These are phyloP conservation scores for Agrochola circellaris DNA, from an alignment of 2,888 invertebrate species.

Conservation along the genomic window DNA sequence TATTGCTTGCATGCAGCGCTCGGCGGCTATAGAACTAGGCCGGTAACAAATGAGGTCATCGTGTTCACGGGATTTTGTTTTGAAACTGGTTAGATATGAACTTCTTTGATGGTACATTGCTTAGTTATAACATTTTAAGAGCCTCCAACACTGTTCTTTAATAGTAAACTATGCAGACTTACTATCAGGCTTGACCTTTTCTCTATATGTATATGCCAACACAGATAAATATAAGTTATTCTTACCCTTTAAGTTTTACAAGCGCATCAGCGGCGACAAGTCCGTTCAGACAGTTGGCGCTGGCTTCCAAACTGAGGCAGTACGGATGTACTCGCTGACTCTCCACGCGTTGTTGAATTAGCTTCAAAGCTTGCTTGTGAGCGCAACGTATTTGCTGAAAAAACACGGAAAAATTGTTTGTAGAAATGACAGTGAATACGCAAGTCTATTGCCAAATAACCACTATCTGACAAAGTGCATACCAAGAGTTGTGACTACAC, in stretches of 20 bases:
- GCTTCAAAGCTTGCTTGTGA: slow-evolving; percentile 89
- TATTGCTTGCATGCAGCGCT: too few species aligned
- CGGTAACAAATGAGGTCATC: too few species aligned
- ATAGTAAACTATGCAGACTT: neutral
- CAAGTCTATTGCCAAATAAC: neutral
- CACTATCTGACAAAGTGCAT: neutral
- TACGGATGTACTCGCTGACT: slow-evolving; percentile 92
- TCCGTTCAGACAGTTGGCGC: slow-evolving; percentile 90
- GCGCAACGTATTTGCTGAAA: slow-evolving; percentile 75
- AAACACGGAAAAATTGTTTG: neutral
- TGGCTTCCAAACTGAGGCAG: slow-evolving; percentile 93
- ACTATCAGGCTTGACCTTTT: neutral
- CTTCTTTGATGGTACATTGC: too few species aligned
- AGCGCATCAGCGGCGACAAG: slow-evolving; percentile 85
- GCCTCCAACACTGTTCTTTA: neutral
- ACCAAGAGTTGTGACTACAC: neutral
- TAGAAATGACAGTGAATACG: neutral
- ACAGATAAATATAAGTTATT: neutral
- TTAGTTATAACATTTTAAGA: neutral
- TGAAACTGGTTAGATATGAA: too few species aligned
- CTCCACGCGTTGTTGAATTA: slow-evolving; percentile 92
- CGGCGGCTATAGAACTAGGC: too few species aligned
- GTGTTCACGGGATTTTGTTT: too few species aligned
- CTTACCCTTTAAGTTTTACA: slow-evolving; percentile 74
- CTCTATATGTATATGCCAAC: neutral